Evolutionary conservation across 2,888 invertebrate species (phyloP).

Genomic region (Ennomos erosarius): DNA sequence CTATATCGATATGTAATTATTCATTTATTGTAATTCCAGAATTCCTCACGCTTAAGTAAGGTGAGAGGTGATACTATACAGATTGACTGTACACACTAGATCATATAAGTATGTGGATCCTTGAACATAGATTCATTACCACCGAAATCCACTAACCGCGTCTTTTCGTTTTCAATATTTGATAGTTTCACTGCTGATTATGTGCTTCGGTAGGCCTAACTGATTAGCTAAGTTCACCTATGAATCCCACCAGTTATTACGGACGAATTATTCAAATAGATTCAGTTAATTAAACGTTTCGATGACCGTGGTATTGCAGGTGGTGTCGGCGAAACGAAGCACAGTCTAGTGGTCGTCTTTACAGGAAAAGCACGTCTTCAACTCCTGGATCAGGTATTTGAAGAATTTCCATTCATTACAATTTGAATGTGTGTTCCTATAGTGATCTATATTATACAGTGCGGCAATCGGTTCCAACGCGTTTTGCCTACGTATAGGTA

Average conservation of each 20-base stretch:
- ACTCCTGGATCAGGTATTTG: slow-evolving; percentile 41
- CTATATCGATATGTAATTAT: too few relatives aligned
- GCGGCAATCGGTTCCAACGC: not conserved
- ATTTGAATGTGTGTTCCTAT: not conserved
- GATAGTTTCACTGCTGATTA: too few relatives aligned
- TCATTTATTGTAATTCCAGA: too few relatives aligned
- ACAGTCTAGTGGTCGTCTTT: slow-evolving; percentile 48
- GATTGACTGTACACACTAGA: too few relatives aligned
- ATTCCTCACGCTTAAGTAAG: too few relatives aligned
- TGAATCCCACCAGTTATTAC: slow-evolving; percentile 10
- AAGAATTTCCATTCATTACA: slow-evolving; percentile 8
- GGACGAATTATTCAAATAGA: slow-evolving; percentile 37
- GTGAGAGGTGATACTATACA: too few relatives aligned
- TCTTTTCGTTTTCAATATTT: too few relatives aligned
- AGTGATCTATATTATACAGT: slow-evolving; percentile 1
- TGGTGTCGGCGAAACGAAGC: not conserved
- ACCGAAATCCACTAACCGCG: too few relatives aligned
- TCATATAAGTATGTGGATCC: too few relatives aligned
- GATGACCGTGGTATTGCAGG: slow-evolving; percentile 19
- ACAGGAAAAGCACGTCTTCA: slow-evolving; percentile 44
- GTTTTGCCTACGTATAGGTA: too few relatives aligned
- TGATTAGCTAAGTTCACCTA: slow-evolving; percentile 27
- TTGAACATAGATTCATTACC: too few relatives aligned
- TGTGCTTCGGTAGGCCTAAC: too few relatives aligned
- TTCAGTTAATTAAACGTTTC: slow-evolving; percentile 40